Evolutionary conservation across 2,113 vertebrate species (phyloP).

Genomic region (Phrynocephalus versicolor): DNA sequence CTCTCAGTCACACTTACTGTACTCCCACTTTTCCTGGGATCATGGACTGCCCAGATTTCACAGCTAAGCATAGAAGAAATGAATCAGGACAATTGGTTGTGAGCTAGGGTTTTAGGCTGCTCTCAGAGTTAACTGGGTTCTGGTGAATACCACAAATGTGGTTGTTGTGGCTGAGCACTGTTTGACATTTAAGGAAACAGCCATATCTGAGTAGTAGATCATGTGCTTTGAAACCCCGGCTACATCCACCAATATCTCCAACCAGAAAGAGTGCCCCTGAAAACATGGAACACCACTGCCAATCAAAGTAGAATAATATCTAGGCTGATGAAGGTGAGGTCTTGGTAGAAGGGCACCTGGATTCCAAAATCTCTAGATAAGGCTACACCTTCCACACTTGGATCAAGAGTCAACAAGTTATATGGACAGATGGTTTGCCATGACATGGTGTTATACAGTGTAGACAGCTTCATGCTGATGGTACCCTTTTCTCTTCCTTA

Average conservation of each 20-base stretch:
- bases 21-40: neutral
- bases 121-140: neutral
- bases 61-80: neutral
- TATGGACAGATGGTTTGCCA: too few species aligned
- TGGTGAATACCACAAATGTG: neutral
- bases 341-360: neutral
- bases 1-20: too few species aligned
- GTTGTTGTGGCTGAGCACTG: neutral
- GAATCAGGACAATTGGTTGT: neutral
- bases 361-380: too few species aligned
- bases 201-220: neutral
- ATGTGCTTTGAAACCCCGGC: neutral
- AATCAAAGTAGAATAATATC: neutral
- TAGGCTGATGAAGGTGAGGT: neutral
- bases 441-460: too few species aligned
- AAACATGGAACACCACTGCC: neutral
- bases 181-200: neutral
- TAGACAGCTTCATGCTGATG: too few species aligned
- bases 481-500: too few species aligned
- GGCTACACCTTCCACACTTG: too few species aligned
- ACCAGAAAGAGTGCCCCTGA: neutral
- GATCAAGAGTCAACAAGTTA: too few species aligned
- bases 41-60: neutral
- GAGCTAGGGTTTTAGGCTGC: neutral
- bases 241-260: neutral